Conservation (phyloP, 2,113 vertebrate species). For the Clarias gariepinus region DNA sequence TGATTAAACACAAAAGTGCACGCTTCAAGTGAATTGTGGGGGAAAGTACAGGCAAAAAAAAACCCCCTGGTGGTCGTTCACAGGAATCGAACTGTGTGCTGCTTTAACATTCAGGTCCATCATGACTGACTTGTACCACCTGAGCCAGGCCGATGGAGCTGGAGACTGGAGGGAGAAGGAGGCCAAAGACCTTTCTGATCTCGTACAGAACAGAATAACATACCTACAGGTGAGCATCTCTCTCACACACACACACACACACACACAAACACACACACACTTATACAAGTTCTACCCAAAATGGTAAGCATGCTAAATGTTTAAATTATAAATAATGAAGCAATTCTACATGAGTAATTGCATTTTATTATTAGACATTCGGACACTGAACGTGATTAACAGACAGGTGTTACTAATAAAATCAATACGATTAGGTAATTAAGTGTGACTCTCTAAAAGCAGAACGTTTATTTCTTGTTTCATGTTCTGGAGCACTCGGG, state of each 20-base stretch:
- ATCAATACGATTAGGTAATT: background rate
- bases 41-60: background rate
- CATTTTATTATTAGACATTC: background rate
- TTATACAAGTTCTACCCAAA: background rate
- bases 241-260: background rate
- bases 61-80: background rate
- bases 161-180: slow-evolving; percentile 87
- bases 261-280: background rate
- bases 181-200: slow-evolving; percentile 83
- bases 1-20: slow-evolving; percentile 50
- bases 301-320: background rate
- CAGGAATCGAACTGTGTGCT: background rate
- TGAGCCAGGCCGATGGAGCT: slow-evolving; percentile 88
- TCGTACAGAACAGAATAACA: slow-evolving; percentile 86
- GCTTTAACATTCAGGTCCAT: slow-evolving; percentile 73
- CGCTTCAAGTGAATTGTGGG: background rate
- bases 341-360: background rate
- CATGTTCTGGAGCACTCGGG: too few species aligned
- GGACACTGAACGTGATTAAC: background rate
- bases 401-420: background rate
- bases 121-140: slow-evolving; percentile 89
- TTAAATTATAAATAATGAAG: too few species aligned
- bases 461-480: too few species aligned
- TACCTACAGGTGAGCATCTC: slow-evolving; percentile 79
- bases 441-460: too few species aligned